Base-by-base conservation (phyloP, 2,888 invertebrate species). In the Thereva nobilitata region DNA sequence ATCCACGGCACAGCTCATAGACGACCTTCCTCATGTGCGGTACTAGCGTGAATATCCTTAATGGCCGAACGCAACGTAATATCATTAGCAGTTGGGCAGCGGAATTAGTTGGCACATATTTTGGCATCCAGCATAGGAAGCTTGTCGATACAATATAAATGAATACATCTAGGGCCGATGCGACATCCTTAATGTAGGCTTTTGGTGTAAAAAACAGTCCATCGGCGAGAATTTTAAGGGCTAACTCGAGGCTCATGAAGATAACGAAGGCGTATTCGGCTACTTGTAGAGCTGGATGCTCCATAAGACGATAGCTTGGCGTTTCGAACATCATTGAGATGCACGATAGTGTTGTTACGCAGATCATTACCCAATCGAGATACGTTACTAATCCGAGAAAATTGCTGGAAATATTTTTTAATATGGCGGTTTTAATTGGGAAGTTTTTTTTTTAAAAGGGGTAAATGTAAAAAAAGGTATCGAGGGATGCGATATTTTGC, bases 21-120 rank as follows among this genome's bases (percentile, higher is more conserved):
- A 99, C 99, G 23, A 99, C 98, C 83, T 97, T 95, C 72, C 98
- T 87, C 95, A 99, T 99, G 80, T 99, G 99, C 59, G 99, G 99
- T 40, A 99, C 97, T 64, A 98, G 84, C 38, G 97, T 97, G 82
- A 99, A 99, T 74, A 99, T 99, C 64, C 99, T 83, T 68, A 99
- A 83, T 3, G 99, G 99, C 7, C 99, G 86, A 72, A 99, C 90
- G 81, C 98, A 98, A 64, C 99, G 89, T 72, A 98, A 84, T 71
- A 99, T 95, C 94, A 99, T 95, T 61, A 99, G 82, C 68, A 97
- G 84, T 81, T 99, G 98, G 5, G 96, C 95, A 0, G 90, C 87
- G 5, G 97, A 97, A 80, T 95, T 95, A 23, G 95, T 93, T 56
- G 95, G 92, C 49, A 99, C 97, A 44, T 79, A 75, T 50, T 76